Evolutionary conservation across 2,888 invertebrate species (phyloP).

Genomic region (Melinaea marsaeus): DNA sequence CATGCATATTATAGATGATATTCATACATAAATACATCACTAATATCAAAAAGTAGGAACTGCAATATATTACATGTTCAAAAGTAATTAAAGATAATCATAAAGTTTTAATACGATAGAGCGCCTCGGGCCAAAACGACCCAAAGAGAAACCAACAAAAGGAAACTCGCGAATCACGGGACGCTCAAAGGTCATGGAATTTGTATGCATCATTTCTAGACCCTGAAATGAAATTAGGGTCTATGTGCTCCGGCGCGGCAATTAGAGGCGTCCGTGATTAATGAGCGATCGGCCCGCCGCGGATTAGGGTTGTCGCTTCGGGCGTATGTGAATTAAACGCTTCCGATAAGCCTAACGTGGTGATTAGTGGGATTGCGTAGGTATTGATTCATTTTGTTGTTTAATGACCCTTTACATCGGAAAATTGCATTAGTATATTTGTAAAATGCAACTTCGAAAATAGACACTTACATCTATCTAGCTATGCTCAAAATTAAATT

Average conservation of each 20-base stretch:
- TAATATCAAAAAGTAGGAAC: background rate
- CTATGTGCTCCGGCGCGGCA: slow-evolving; percentile 57
- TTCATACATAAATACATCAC: background rate
- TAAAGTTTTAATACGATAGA: background rate
- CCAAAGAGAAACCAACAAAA: background rate
- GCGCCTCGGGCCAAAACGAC: background rate
- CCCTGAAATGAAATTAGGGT: slow-evolving; percentile 65
- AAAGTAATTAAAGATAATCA: background rate
- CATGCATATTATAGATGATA: too few relatives aligned
- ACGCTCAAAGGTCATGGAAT: slow-evolving; percentile 32
- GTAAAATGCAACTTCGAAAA: background rate
- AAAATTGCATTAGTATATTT: slow-evolving; percentile 5
- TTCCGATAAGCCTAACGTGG: slow-evolving; percentile 32
- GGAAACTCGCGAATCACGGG: slow-evolving; percentile 20
- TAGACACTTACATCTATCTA: too few relatives aligned
- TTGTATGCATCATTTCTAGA: slow-evolving; percentile 55
- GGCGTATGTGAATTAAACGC: slow-evolving; percentile 27
- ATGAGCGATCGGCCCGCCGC: slow-evolving; percentile 68
- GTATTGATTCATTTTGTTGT: slow-evolving; percentile 23
- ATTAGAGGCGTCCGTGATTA: slow-evolving; percentile 71
- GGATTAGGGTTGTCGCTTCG: slow-evolving; percentile 37
- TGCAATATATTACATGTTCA: background rate
- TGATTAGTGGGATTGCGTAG: slow-evolving; percentile 31
- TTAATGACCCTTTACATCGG: slow-evolving; percentile 18
- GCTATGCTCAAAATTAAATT: too few relatives aligned